phyloP scores from a whole-genome alignment of 64 coral and sea anemone species.

The Montipora cactus region DNA sequence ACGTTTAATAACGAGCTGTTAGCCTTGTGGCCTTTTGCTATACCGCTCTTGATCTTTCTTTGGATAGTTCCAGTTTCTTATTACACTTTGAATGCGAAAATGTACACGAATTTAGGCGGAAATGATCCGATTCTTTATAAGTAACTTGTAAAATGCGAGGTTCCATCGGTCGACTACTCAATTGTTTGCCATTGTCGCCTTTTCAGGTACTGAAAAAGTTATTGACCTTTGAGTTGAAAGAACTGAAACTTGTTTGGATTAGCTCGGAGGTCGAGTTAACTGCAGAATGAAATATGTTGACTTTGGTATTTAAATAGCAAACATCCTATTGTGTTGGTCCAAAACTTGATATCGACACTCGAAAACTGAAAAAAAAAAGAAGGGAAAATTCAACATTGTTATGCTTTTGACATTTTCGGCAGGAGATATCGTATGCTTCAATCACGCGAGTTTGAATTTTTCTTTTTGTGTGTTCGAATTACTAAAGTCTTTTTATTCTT shows the following conservation, averaged over 20 bases:
- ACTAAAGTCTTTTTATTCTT: not conserved
- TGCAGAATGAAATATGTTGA: slow-evolving; percentile 34
- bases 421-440: not conserved
- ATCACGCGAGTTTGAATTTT: not conserved
- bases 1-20: not conserved
- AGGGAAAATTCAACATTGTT: not conserved
- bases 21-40: not conserved
- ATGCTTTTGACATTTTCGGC: not conserved
- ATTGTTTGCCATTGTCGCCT: not conserved
- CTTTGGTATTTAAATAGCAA: slow-evolving; percentile 34
- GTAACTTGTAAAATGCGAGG: too few species aligned
- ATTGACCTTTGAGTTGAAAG: not conserved
- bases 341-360: not conserved
- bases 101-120: not conserved
- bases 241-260: not conserved
- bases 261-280: not conserved
- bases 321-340: not conserved
- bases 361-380: not conserved
- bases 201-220: not conserved
- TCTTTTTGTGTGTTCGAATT: not conserved
- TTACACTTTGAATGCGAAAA: not conserved
- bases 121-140: not conserved
- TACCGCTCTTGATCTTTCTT: not conserved
- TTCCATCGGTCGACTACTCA: not conserved
- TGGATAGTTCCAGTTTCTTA: not conserved